Conservation (phyloP, 1,140 invertebrate species). For the Eriocheir sinensis region DNA sequence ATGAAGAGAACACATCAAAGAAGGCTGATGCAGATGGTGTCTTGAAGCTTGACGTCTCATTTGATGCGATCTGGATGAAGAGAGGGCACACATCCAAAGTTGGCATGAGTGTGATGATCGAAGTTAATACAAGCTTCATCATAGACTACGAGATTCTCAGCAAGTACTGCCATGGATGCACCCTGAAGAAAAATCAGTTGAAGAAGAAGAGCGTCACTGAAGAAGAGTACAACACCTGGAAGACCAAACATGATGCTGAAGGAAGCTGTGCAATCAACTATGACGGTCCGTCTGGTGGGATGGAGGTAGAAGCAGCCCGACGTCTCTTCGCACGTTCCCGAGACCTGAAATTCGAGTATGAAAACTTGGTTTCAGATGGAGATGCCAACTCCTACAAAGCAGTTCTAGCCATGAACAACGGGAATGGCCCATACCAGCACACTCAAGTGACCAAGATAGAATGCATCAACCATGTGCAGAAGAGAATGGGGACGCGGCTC, state of each 20-base stretch:
- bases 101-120: constrained; percentile 21
- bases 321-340: no score
- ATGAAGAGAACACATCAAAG: not conserved
- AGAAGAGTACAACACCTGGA: not conserved
- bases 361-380: no score
- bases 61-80: not conserved
- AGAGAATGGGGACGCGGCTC: not conserved
- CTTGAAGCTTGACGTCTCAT: constrained; percentile 30
- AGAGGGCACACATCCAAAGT: no score
- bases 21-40: constrained; percentile 26
- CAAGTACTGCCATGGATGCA: not conserved
- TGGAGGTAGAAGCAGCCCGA: no score
- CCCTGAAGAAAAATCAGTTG: not conserved
- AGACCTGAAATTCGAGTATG: no score
- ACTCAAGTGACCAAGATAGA: not conserved
- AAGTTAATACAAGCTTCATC: constrained; percentile 35
- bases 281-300: no score
- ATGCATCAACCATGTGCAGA: not conserved
- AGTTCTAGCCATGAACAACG: no score
- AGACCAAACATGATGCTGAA: not conserved
- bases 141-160: constrained; percentile 20
- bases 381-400: no score
- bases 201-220: not conserved
- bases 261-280: not conserved
- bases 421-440: not conserved